Conservation (phyloP, 2,797 vertebrate genomes). For the Micropoecilia bifurca region DNA sequence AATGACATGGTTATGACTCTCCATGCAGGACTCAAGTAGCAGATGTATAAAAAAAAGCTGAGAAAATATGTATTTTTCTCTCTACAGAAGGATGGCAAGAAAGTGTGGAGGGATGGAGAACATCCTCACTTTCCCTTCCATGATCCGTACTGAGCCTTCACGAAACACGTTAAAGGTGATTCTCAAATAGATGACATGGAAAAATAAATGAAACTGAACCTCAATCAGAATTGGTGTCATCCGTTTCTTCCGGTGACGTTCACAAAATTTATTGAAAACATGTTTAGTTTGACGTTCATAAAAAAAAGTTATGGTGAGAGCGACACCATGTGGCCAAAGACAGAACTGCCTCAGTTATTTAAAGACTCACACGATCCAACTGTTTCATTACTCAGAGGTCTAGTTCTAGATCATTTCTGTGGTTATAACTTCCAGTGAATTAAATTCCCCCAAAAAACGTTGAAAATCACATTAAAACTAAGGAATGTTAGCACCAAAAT, state of each 20-base stretch:
- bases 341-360: slow-evolving; percentile 16
- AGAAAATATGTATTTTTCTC: background rate
- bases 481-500: background rate
- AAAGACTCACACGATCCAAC: background rate
- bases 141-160: slow-evolving; percentile 66
- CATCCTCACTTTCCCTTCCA: slow-evolving; percentile 83
- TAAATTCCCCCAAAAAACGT: background rate
- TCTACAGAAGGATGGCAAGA: slow-evolving; percentile 70
- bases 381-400: background rate
- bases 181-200: no score
- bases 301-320: background rate
- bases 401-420: background rate
- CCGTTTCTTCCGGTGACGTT: background rate
- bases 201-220: background rate
- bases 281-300: background rate
- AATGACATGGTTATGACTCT: background rate
- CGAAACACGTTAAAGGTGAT: background rate
- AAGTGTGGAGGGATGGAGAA: slow-evolving; percentile 77
- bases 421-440: background rate
- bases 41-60: background rate
- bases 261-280: background rate
- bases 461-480: background rate
- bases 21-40: background rate
- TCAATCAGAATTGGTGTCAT: background rate
- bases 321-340: slow-evolving; percentile 47